Evolutionary conservation across 2,797 vertebrate species (phyloP).

Genomic region (Pseudomugil tenellus): DNA sequence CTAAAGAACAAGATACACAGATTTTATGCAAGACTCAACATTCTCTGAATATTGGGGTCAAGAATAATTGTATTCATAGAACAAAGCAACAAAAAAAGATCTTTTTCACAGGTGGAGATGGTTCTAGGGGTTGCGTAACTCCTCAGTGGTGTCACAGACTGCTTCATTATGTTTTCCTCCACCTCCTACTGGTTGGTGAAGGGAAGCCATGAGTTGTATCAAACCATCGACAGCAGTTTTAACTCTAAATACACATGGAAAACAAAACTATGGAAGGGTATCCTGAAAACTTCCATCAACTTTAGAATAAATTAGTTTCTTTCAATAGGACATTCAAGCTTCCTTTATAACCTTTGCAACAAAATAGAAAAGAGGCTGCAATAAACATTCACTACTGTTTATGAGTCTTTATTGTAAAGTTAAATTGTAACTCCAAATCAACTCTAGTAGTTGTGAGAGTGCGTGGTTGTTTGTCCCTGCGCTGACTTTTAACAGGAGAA

Average conservation of each 20-base stretch:
- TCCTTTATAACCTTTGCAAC: neutral
- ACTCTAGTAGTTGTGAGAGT: no score
- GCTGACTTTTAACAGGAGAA: no score
- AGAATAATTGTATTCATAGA: no score
- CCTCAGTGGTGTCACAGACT: conserved; percentile 6
- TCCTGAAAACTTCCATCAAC: neutral
- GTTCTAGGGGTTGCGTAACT: conserved; percentile 24
- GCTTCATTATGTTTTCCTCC: conserved; percentile 27
- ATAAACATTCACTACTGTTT: neutral
- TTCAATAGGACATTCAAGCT: neutral
- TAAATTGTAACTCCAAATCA: neutral
- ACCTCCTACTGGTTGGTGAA: conserved; percentile 4
- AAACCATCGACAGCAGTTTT: conserved; percentile 27
- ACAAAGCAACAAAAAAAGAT: no score
- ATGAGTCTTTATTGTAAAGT: no score
- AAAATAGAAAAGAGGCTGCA: neutral
- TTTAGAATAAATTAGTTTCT: neutral
- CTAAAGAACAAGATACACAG: neutral
- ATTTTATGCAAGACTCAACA: no score
- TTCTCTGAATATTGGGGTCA: no score
- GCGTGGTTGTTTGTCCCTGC: no score
- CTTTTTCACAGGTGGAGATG: neutral
- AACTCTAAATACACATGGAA: conserved; percentile 18
- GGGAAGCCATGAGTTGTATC: conserved; percentile 10
- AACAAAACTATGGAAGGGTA: neutral